Evolutionary conservation across 2,888 invertebrate species (phyloP), one percentile per base, ranked within the genome.

Genomic region (Glyphotaelius pellucidus): DNA sequence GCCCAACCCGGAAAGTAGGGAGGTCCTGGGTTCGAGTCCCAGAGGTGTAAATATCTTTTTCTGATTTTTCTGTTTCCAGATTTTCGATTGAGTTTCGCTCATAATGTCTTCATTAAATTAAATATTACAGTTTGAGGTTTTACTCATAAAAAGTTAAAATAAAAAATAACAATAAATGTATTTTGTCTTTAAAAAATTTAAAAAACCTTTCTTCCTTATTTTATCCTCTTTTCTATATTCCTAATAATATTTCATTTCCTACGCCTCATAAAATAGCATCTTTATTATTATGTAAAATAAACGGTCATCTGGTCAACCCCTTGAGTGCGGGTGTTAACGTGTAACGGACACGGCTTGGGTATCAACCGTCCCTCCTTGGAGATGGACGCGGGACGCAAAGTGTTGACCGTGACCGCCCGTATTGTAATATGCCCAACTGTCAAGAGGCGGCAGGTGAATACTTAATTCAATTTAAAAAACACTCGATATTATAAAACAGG

Each of bases 391-490:
- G 85, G 85, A 14, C n/a, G 85, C 85, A n/a, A 86, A 86, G 85
- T 86, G 85, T 86, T 86, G 85, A 86, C 85, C 85, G 42, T 86
- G 85, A 86, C 85, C 85, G 85, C 30, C 42, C 9, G 83, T 83
- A 42, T 38, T 42, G 42, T 42, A 42, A 42, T 42, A 42, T 38
- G 85, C 38, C 30, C 85, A 42, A 42, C 38, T 38, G 30, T 42
- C 30, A 12, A 32, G 30, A 15, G 30, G 81, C 81, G 32, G 81
- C 32, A 67, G 67, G 67, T 67, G 67, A 67, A 25, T 67, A n/a
- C 5, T n/a, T n/a, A 67, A 67, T 67, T 67, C 19, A 67, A 19
- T 67, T 47, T 25, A 67, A 67, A 67, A 67, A 19, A 9, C 67
- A 67, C 25, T n/a, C 67, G 25, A 67, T n/a, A 7, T n/a, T n/a